A percentile compares a stretch with the other conserved stretches of the same genome.
Evolutionary conservation across 1,140 invertebrate genomes (phyloP).

Genomic region (Leucophenga varia): DNA sequence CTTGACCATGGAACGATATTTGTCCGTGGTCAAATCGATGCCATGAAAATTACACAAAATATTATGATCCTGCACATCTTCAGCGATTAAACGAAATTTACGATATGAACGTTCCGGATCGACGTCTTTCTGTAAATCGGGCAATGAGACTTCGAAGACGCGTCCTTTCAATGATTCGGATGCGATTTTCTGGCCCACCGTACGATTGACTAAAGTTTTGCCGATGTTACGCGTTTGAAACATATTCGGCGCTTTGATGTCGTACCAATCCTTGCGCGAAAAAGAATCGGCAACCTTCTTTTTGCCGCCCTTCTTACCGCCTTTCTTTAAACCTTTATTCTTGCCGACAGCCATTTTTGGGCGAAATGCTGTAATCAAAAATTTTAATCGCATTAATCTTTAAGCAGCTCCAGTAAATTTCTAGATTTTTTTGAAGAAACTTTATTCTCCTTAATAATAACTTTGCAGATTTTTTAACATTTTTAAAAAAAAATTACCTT

Average conservation of each 20-base stretch:
- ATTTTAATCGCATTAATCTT: too few species aligned
- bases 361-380: too few species aligned
- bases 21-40: constrained; percentile 98
- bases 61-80: constrained; percentile 93
- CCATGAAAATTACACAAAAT: constrained; percentile 99
- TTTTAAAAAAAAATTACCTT: too few species aligned
- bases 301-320: constrained; percentile 98
- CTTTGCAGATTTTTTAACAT: too few species aligned
- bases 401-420: too few species aligned
- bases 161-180: constrained; percentile 97
- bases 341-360: constrained; percentile 99
- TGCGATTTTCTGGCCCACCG: constrained; percentile 89
- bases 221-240: constrained; percentile 95
- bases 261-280: constrained; percentile 99
- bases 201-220: constrained; percentile 97
- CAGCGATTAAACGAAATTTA: constrained; percentile 95
- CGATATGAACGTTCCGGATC: constrained; percentile 95
- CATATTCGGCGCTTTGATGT: constrained; percentile 98
- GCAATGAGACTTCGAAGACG: constrained; percentile 96
- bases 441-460: too few species aligned
- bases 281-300: constrained; percentile 99
- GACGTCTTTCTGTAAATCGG: constrained; percentile 93
- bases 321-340: constrained; percentile 98
- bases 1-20: constrained; percentile 97
- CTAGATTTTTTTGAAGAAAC: too few species aligned